Base-by-base conservation (phyloP, 2,113 vertebrate genomes). In the Mola mola region DNA sequence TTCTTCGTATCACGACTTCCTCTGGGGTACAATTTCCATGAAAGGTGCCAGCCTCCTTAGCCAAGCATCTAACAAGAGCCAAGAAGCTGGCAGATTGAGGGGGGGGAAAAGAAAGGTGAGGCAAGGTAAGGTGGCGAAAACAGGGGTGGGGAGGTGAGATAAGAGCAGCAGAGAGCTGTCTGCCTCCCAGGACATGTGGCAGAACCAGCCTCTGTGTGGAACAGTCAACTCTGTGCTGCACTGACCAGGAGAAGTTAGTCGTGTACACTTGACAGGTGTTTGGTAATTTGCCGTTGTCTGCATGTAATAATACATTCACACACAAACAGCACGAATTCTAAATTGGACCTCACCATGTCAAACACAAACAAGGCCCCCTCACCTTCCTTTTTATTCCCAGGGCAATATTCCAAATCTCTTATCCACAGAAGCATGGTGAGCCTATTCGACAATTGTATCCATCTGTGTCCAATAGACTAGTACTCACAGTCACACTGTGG, bases 41-140 rank as follows among this genome's bases (percentile, higher is more conserved):
- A 91, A 83, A 84, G 71, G 77, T 87, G 88, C 81, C 87, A 85
- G 83, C 75, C 62, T 66, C 41, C 72, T 84, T 70, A 84, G 72
- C 75, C 77, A 69, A 84, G 80, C 84, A 83, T 83, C 82, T 90
- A 89, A 91, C 87, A 89, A 86, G 87, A 90, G 85, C 81, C 88
- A 78, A 81, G 73, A 66, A 87, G 80, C 79, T 66, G 55, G 56
- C 72, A 83, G 77, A 84, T 50, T 62, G 59, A 40, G 68, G 22
- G 56, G 37, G 41, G 42, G 66, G 51, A 72, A 80, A 66, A 66
- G 31, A 73, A 43, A 75, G 63, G 68, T 67, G 44, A 81, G 44
- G 51, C 31, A 47, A 70, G 66, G 64, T 37, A 56, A 57, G 58
- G 48, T 17, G 22, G 12, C 33, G 41, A 37, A n/a, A 51, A 48